Conservation (phyloP, 2,113 vertebrate genomes). For the Spizaetus ornatus region DNA sequence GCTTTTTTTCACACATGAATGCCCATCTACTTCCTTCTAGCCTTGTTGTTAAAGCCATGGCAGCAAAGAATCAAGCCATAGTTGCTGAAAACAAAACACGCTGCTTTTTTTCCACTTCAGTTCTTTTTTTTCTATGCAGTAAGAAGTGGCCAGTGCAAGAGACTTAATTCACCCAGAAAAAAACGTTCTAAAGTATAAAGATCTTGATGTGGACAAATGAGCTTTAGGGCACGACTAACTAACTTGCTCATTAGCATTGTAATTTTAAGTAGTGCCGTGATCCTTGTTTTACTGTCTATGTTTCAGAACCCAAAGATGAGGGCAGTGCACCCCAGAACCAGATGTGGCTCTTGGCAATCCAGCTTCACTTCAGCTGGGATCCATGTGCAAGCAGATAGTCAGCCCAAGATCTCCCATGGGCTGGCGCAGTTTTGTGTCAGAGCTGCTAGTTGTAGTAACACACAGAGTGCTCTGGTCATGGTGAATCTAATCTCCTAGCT, state of each 20-base stretch:
- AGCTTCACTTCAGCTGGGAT: background rate
- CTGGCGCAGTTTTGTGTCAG: background rate
- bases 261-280: background rate
- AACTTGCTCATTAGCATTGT: background rate
- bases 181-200: background rate
- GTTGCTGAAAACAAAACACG: background rate
- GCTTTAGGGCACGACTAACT: background rate
- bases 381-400: background rate
- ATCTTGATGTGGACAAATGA: background rate
- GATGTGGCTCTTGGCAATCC: background rate
- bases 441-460: too few relatives aligned
- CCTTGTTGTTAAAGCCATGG: slow-evolving; percentile 29
- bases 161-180: background rate
- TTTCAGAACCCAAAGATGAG: background rate
- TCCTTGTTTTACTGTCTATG: background rate
- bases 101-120: background rate
- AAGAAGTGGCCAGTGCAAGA: background rate
- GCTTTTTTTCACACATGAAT: slow-evolving; percentile 59
- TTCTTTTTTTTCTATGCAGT: background rate
- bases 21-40: slow-evolving; percentile 52
- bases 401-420: fast-evolving
- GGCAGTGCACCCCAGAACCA: background rate
- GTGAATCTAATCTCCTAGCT: background rate
- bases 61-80: slow-evolving; percentile 19
- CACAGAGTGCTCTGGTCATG: background rate